phyloP scores from a whole-genome alignment of 2,113 vertebrate genomes.

The Struthidea cinerea region DNA sequence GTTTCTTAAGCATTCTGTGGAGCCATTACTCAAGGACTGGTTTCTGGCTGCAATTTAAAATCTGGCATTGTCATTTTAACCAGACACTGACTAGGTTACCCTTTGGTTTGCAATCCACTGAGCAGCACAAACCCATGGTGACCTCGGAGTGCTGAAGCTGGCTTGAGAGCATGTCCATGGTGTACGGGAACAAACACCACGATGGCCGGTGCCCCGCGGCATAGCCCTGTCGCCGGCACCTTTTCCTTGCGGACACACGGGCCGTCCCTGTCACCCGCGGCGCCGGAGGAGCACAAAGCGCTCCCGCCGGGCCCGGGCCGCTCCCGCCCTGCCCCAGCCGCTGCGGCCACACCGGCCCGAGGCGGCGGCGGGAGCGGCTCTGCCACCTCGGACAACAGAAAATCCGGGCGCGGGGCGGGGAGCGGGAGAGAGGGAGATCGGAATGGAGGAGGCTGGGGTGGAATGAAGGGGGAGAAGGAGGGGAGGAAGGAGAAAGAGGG shows the following conservation, averaged over 20 bases:
- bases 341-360: not conserved
- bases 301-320: not conserved
- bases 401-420: not conserved
- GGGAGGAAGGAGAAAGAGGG: too few species aligned
- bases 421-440: not conserved
- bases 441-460: not conserved
- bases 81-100: not conserved
- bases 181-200: accelerated
- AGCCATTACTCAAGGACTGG: not conserved
- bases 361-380: not conserved
- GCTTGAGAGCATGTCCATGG: accelerated
- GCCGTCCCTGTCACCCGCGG: too few species aligned
- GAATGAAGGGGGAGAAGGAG: too few species aligned
- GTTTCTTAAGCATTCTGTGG: not conserved
- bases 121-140: accelerated
- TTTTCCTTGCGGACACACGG: accelerated
- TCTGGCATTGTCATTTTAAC: not conserved
- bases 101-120: not conserved
- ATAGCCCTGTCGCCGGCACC: accelerated
- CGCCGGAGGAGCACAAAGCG: not conserved
- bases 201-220: not conserved
- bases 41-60: not conserved
- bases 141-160: accelerated
- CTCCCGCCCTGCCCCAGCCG: not conserved
- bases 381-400: not conserved